Evolutionary conservation across 2,888 invertebrate genomes (phyloP).

Genomic region (Ligdia adustata): DNA sequence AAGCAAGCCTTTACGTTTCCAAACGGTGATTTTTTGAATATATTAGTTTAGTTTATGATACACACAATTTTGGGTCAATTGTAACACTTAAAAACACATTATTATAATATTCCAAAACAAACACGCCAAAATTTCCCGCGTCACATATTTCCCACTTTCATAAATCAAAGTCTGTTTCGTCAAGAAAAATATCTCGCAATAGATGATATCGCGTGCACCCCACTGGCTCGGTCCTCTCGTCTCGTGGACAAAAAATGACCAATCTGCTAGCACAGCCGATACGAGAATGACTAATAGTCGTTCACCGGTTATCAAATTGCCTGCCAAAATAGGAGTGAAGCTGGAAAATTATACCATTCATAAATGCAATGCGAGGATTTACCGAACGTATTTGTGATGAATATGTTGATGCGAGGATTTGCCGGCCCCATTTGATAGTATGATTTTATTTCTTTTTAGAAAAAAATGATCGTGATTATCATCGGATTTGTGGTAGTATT

Average conservation of each 20-base stretch:
- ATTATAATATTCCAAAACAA: neutral
- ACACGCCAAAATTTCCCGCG: neutral
- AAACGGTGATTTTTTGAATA: no score
- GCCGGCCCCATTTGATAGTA: conserved; percentile 55
- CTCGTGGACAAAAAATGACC: conserved; percentile 74
- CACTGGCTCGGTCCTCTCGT: conserved; percentile 56
- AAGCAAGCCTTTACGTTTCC: no score
- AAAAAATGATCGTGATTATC: conserved; percentile 58
- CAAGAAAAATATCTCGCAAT: conserved; percentile 38
- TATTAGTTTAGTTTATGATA: no score
- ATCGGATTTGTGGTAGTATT: conserved; percentile 33
- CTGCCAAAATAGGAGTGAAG: conserved; percentile 70
- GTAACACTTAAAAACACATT: no score
- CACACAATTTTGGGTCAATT: no score
- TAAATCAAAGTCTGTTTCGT: conserved; percentile 18
- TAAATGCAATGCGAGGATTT: conserved; percentile 75
- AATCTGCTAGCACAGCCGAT: conserved; percentile 70
- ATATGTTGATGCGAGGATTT: conserved; percentile 62
- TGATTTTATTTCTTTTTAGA: conserved; percentile 32
- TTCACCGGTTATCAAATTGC: conserved; percentile 75
- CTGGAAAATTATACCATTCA: conserved; percentile 82
- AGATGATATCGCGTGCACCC: conserved; percentile 55
- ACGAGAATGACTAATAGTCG: conserved; percentile 77
- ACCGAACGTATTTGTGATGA: conserved; percentile 65
- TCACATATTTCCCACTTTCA: neutral